These are phyloP conservation scores for Rhamphomyia laevipes DNA, from an alignment of 2,888 invertebrate genomes.

Conservation along the genomic window DNA sequence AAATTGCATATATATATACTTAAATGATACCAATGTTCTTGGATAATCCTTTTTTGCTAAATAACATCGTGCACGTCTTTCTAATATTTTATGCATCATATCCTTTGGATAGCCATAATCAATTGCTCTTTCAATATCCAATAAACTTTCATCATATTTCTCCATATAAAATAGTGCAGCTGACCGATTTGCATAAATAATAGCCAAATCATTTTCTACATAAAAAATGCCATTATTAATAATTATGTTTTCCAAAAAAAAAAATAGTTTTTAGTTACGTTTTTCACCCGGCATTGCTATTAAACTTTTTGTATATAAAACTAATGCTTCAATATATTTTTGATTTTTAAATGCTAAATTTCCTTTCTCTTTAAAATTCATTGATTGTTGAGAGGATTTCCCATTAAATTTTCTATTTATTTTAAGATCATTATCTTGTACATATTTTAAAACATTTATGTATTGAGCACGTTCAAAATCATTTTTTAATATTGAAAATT, in stretches of 20 bases:
- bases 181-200: slow-evolving; percentile 68
- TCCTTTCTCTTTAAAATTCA: slow-evolving; percentile 56
- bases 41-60: slow-evolving; percentile 53
- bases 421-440: slow-evolving; percentile 41
- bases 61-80: slow-evolving; percentile 60
- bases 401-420: slow-evolving; percentile 38
- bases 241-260: not conserved
- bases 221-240: slow-evolving; percentile 1
- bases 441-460: slow-evolving; percentile 41
- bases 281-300: slow-evolving; percentile 52
- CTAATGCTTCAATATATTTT: slow-evolving; percentile 55
- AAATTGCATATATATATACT: slow-evolving; percentile 19
- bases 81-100: slow-evolving; percentile 61
- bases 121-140: slow-evolving; percentile 58
- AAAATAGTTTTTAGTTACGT: slow-evolving; percentile 41
- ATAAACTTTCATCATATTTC: slow-evolving; percentile 51
- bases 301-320: slow-evolving; percentile 58
- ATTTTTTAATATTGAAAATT: slow-evolving; percentile 48
- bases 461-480: slow-evolving; percentile 55
- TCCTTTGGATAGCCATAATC: slow-evolving; percentile 55
- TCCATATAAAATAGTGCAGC: slow-evolving; percentile 65
- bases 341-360: slow-evolving; percentile 61
- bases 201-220: slow-evolving; percentile 49
- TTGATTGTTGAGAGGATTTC: slow-evolving; percentile 47
- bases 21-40: slow-evolving; percentile 52